These are phyloP conservation scores for Pterocles orientalis DNA, from an alignment of 2,113 vertebrate genomes.

Conservation along the genomic window DNA sequence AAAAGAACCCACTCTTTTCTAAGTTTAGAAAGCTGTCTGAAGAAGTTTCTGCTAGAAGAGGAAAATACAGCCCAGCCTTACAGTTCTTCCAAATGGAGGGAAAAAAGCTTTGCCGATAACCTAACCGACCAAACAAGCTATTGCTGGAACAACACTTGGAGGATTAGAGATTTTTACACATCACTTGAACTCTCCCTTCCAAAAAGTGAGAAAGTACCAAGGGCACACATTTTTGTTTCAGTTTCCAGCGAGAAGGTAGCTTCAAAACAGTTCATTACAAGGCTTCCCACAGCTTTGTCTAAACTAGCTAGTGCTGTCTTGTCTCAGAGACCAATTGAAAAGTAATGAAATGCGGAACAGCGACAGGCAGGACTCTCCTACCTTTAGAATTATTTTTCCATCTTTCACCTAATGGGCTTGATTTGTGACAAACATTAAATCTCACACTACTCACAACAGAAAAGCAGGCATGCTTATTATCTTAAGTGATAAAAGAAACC, in stretches of 20 bases:
- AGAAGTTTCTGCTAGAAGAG: not conserved
- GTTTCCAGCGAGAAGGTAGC: not conserved
- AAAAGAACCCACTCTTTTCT: not conserved
- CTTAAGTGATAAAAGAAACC: not conserved
- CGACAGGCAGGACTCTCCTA: not conserved
- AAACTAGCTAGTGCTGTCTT: not conserved
- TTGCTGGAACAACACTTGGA: not conserved
- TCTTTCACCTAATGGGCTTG: not conserved
- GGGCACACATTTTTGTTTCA: not conserved
- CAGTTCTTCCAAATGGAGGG: not conserved
- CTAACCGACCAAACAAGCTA: not conserved
- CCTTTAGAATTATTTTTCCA: not conserved
- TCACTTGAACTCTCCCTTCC: not conserved
- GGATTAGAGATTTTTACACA: not conserved
- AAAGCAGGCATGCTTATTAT: not conserved
- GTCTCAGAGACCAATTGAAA: not conserved
- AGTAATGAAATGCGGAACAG: not conserved
- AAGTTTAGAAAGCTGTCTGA: not conserved
- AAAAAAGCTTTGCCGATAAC: not conserved
- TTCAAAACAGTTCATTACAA: not conserved
- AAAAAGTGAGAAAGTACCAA: not conserved
- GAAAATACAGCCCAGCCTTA: not conserved
- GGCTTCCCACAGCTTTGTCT: not conserved
- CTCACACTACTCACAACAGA: not conserved
- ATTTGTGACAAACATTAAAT: not conserved